Conservation (phyloP, 2,113 vertebrate genomes). For the Zosterops pallidus region DNA sequence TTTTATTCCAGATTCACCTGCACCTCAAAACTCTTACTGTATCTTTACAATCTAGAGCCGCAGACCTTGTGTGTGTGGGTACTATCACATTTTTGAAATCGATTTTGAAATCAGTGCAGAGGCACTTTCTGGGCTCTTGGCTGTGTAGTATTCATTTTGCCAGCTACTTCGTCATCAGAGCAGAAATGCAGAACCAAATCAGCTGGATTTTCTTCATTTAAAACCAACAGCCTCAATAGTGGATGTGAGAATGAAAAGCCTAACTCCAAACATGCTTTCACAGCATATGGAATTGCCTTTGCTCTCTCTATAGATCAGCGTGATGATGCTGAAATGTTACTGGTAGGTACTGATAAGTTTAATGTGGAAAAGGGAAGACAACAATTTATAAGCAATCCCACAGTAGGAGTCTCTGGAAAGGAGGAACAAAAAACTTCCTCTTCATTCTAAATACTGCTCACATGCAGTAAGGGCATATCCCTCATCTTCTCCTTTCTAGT, state of each 20-base stretch:
- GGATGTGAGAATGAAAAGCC: not conserved
- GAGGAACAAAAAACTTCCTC: not conserved
- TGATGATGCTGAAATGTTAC: not conserved
- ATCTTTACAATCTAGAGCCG: not conserved
- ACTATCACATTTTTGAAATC: accelerated
- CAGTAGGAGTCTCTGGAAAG: not conserved
- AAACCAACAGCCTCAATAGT: not conserved
- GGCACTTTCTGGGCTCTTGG: not conserved
- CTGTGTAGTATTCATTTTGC: not conserved
- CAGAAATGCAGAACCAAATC: not conserved
- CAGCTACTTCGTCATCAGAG: not conserved
- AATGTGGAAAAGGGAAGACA: not conserved
- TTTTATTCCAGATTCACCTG: not conserved
- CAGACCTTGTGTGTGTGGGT: too few species aligned
- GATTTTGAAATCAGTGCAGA: accelerated
- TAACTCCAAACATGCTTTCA: not conserved
- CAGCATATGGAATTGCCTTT: not conserved
- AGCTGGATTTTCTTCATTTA: not conserved
- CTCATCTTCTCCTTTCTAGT: not conserved
- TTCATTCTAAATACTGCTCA: not conserved
- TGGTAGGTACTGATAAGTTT: not conserved
- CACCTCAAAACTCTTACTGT: not conserved
- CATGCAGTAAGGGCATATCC: not conserved
- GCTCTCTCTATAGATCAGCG: not conserved
- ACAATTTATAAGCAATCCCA: not conserved